A percentile compares a stretch with the other conserved stretches of the same genome.
Conservation (phyloP, 1,140 invertebrate genomes). For the Drosophila azteca region DNA sequence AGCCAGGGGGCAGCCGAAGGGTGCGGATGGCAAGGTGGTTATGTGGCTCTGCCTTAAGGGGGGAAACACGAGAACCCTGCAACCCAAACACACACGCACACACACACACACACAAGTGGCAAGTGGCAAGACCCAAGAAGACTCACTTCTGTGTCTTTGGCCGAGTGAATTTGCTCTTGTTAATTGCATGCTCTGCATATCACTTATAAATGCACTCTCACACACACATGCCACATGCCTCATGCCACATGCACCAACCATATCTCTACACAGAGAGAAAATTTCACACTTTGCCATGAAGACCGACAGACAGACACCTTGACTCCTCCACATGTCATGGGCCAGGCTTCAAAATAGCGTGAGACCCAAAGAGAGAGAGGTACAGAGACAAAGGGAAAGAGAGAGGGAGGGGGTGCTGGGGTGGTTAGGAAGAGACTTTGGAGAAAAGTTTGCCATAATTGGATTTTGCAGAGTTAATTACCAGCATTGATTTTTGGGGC, state of each 20-base stretch:
- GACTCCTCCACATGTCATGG: constrained; percentile 21
- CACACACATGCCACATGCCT: constrained; percentile 25
- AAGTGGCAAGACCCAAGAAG: constrained; percentile 1
- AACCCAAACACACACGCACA: constrained; percentile 1
- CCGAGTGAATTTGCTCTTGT: constrained; percentile 77
- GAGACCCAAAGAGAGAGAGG: neutral
- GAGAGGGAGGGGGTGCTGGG: neutral
- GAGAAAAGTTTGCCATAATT: constrained; percentile 81
- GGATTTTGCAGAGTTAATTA: constrained; percentile 83
- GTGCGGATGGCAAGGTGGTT: neutral
- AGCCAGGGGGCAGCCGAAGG: constrained; percentile 1
- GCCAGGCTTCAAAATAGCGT: neutral
- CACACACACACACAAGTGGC: neutral
- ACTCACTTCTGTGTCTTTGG: constrained; percentile 11
- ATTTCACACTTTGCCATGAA: constrained; percentile 40
- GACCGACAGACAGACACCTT: constrained; percentile 27
- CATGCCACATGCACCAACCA: constrained; percentile 6
- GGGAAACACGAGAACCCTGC: constrained; percentile 55
- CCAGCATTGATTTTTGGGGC: constrained; percentile 77
- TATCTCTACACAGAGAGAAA: neutral
- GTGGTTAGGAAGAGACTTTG: constrained; percentile 49
- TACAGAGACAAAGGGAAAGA: neutral
- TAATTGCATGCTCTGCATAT: constrained; percentile 83
- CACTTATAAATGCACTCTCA: constrained; percentile 78
- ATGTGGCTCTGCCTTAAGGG: constrained; percentile 47